A percentile compares a stretch with the other conserved stretches of the same genome.
phyloP scores from a whole-genome alignment of 2,888 invertebrate genomes.

The Busseola fusca region DNA sequence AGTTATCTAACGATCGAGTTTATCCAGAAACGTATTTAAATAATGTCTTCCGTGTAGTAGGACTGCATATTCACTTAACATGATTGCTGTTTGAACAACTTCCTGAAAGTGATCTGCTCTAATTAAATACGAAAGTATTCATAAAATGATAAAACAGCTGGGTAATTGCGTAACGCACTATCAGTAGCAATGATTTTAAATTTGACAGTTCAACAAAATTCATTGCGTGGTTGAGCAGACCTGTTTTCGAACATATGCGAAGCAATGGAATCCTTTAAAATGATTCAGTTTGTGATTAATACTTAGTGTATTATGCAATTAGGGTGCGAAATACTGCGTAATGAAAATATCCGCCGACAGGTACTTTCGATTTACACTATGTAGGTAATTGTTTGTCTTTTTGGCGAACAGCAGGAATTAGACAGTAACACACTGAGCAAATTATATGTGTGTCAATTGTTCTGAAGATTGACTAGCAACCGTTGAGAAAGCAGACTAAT shows the following conservation, averaged over 20 bases:
- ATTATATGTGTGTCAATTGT: neutral
- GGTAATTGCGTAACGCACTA: too few species aligned
- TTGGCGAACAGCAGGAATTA: neutral
- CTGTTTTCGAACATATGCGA: too few species aligned
- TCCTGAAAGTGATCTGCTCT: neutral
- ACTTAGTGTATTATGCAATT: too few species aligned
- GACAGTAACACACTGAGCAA: neutral
- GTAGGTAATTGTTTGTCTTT: neutral
- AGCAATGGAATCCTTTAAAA: too few species aligned
- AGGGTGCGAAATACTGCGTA: too few species aligned
- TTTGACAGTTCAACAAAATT: too few species aligned
- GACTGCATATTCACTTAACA: constrained; percentile 4
- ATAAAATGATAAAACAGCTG: constrained; percentile 1
- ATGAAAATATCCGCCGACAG: neutral
- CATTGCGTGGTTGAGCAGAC: too few species aligned
- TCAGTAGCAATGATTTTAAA: too few species aligned
- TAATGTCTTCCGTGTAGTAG: constrained; percentile 20
- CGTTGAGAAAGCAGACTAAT: neutral
- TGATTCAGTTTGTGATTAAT: too few species aligned
- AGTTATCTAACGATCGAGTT: neutral
- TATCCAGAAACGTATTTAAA: neutral
- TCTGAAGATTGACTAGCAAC: neutral
- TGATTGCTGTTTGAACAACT: constrained; percentile 12
- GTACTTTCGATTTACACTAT: neutral
- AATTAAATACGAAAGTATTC: neutral